Evolutionary conservation across 2,797 vertebrate genomes (phyloP).

Genomic region (Hephaestus fuliginosus): DNA sequence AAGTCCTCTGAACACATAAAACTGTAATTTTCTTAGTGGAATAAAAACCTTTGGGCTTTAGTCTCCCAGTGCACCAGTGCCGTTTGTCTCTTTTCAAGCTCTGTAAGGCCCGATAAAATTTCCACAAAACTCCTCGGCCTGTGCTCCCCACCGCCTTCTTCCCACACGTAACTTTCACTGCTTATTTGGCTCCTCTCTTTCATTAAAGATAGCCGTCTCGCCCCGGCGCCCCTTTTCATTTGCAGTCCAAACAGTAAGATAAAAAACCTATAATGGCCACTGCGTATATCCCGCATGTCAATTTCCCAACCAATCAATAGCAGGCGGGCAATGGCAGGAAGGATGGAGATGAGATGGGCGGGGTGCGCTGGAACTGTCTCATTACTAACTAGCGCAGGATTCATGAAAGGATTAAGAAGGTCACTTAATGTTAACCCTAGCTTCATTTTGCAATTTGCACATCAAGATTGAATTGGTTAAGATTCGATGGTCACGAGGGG

Average conservation of each 20-base stretch:
- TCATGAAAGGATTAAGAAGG: slow-evolving; percentile 79
- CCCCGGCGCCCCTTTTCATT: slow-evolving; percentile 79
- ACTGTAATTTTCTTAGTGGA: slow-evolving; percentile 12
- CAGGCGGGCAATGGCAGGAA: slow-evolving; percentile 71
- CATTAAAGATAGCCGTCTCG: slow-evolving; percentile 79
- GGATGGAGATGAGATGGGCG: slow-evolving; percentile 72
- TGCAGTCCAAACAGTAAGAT: slow-evolving; percentile 85
- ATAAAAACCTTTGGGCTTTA: slow-evolving; percentile 46
- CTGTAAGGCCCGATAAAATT: slow-evolving; percentile 41
- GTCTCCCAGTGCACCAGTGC: slow-evolving; percentile 27
- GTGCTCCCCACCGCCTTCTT: slow-evolving; percentile 25
- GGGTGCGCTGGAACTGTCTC: slow-evolving; percentile 79
- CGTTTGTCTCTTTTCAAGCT: slow-evolving; percentile 35
- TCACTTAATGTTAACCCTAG: slow-evolving; percentile 76
- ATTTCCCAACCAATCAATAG: slow-evolving; percentile 86
- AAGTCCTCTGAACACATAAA: slow-evolving; percentile 22
- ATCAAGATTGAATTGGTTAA: slow-evolving; percentile 72
- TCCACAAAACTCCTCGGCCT: slow-evolving; percentile 56
- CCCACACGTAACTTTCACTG: slow-evolving; percentile 65
- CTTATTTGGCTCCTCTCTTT: slow-evolving; percentile 76
- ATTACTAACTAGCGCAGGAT: slow-evolving; percentile 78
- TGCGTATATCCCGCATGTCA: slow-evolving; percentile 81
- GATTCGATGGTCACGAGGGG: slow-evolving; percentile 54
- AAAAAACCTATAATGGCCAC: slow-evolving; percentile 83
- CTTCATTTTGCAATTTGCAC: slow-evolving; percentile 73